Evolutionary conservation across 2,113 vertebrate species (phyloP), one percentile per base, ranked within the genome.

Genomic region (Ptilorrhoa leucosticta): DNA sequence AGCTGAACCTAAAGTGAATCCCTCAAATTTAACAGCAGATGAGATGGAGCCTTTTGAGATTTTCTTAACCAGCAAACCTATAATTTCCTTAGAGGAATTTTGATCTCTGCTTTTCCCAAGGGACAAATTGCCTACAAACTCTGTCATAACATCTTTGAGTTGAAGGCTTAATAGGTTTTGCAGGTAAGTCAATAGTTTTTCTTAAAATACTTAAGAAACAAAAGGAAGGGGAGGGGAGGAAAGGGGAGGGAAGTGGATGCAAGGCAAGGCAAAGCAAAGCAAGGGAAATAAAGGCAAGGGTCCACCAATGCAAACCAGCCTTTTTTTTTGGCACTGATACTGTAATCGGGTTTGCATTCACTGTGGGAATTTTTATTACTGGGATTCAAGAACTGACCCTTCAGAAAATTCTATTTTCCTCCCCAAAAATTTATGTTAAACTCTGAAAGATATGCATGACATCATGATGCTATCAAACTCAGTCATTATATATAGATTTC

Each of bases 1-100:
- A 65, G 14, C 16, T 58, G 72, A 80, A 88, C 24, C 4, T 61
- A 28, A 88, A 76, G 56, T 58, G 35, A 30, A 81, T 87, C 39
- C 22, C 56, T 92, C 76, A 53, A 54, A 84, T 92, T 87, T 81
- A 92, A 89, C 66, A n/a, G 33, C 3, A 10, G 71, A 87, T 83
- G 21, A 90, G 61, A 57, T 28, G 30, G 65, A 94, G 58, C 14
- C 64, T 91, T 93, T 82, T 3, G 24, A 89, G 91, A 89, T 72
- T 63, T 94, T 85, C 48, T 82, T 73, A 87, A 80, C 26, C 33
- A 72, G 40, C 18, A 93, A 95, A 71, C 85, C 30, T 85, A 12
- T 89, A 83, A 87, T 82, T 93, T 97, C 66, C 82, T 89, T 75
- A 66, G 44, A 79, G 47, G 14, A 87, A 92, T 89, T 95, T 90